These are phyloP conservation scores for Reinhardtius hippoglossoides DNA, from an alignment of 2,113 vertebrate species.

Conservation along the genomic window DNA sequence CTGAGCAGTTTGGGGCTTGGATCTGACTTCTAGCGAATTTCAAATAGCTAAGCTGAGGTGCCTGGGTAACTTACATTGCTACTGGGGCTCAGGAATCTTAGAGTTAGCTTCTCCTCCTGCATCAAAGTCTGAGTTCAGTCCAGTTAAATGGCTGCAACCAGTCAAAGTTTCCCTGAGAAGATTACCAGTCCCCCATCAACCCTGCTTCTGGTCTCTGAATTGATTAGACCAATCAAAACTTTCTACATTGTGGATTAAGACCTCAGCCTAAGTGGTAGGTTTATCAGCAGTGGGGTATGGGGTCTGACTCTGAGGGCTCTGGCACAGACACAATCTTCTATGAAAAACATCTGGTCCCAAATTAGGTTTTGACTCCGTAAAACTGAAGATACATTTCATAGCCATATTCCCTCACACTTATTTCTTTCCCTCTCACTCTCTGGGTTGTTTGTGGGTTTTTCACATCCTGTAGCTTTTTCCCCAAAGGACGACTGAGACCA, in stretches of 20 bases:
- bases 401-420: background rate
- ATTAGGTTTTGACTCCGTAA: conserved; percentile 27
- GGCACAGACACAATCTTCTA: background rate
- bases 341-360: conserved; percentile 33
- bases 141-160: background rate
- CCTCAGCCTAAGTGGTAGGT: conserved; percentile 7
- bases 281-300: background rate
- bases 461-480: conserved; percentile 20
- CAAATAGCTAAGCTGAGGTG: background rate
- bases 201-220: background rate
- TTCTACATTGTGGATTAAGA: conserved; percentile 11
- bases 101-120: background rate
- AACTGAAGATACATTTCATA: conserved; percentile 15
- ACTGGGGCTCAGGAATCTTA: background rate
- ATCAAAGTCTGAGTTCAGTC: background rate
- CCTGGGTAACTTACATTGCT: background rate
- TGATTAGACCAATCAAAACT: conserved; percentile 7
- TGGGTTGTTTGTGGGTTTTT: conserved; percentile 26
- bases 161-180: background rate
- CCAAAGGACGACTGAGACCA: conserved; percentile 14
- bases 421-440: background rate
- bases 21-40: background rate
- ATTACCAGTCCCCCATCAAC: background rate
- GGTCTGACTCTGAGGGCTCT: conserved; percentile 5
- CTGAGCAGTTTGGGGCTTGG: background rate